Conservation (phyloP, 2,888 invertebrate species). For the Rhodophaea formosa region DNA sequence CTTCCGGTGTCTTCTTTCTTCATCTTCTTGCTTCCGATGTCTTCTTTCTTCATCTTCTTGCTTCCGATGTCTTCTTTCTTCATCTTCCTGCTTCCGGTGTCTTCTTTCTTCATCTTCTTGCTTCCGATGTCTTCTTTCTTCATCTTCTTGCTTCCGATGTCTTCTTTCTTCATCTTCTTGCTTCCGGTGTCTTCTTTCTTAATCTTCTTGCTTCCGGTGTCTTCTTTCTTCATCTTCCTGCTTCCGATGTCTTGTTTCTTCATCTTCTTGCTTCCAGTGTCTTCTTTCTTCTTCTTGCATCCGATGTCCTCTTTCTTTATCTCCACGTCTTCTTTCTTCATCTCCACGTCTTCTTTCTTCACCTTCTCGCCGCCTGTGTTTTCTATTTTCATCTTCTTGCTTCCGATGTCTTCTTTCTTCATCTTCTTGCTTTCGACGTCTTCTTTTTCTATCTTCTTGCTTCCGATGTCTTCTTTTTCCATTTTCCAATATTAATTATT, state of each 20-base stretch:
- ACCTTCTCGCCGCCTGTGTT: constrained; percentile 4
- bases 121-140: constrained; percentile 10
- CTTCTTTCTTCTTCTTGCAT: constrained; percentile 18
- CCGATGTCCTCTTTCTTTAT: constrained; percentile 16
- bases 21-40: constrained; percentile 1
- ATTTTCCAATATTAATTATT: no score
- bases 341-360: constrained; percentile 18
- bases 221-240: constrained; percentile 19
- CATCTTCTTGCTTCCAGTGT: constrained; percentile 2
- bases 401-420: constrained; percentile 14
- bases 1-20: constrained; percentile 16
- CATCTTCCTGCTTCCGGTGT: constrained; percentile 21
- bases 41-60: constrained; percentile 21
- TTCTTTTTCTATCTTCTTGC: constrained; percentile 20
- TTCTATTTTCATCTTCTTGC: constrained; percentile 13
- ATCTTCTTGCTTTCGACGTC: constrained; percentile 11
- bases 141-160: background rate
- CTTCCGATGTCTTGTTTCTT: constrained; percentile 20
- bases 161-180: background rate
- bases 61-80: constrained; percentile 21
- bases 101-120: constrained; percentile 17
- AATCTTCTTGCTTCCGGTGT: constrained; percentile 16
- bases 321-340: constrained; percentile 19
- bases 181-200: constrained; percentile 16
- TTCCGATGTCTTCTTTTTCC: constrained; percentile 1